A percentile compares a stretch with the other conserved stretches of the same genome.
phyloP scores from a whole-genome alignment of 2,113 vertebrate species.

The Morone saxatilis region DNA sequence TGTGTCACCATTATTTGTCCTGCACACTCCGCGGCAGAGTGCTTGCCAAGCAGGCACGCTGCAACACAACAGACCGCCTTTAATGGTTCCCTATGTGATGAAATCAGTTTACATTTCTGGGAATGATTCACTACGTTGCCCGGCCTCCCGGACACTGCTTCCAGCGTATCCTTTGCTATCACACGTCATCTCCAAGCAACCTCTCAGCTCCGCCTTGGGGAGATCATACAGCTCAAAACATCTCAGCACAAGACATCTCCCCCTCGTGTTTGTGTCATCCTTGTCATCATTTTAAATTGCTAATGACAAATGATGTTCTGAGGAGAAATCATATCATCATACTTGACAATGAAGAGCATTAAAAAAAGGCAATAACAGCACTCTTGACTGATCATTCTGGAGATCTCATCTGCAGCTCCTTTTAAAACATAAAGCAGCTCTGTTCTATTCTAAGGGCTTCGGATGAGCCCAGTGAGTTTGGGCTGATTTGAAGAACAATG shows the following conservation, averaged over 20 bases:
- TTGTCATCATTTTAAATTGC: slow-evolving; percentile 45
- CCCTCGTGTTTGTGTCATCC: slow-evolving; percentile 43
- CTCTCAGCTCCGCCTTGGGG: slow-evolving; percentile 50
- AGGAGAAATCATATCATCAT: slow-evolving; percentile 53
- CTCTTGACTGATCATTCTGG: slow-evolving; percentile 67
- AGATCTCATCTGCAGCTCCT: slow-evolving; percentile 61
- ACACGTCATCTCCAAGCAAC: slow-evolving; percentile 32
- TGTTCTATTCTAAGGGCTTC: slow-evolving; percentile 65
- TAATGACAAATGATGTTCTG: slow-evolving; percentile 58
- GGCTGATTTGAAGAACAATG: slow-evolving; percentile 87
- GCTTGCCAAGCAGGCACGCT: slow-evolving; percentile 46
- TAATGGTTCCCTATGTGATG: slow-evolving; percentile 44
- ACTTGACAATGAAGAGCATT: slow-evolving; percentile 64
- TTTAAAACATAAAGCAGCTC: slow-evolving; percentile 66
- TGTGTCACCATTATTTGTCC: slow-evolving; percentile 66
- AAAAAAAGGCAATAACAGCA: slow-evolving; percentile 38
- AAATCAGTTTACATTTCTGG: slow-evolving; percentile 64
- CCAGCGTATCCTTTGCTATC: slow-evolving; percentile 51
- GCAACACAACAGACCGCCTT: slow-evolving; percentile 41
- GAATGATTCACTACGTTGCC: slow-evolving; percentile 49
- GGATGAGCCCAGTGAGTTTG: slow-evolving; percentile 75
- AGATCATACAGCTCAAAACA: slow-evolving; percentile 46
- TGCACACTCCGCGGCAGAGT: slow-evolving; percentile 46
- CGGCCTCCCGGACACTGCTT: slow-evolving; percentile 32
- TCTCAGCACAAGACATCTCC: slow-evolving; percentile 53